phyloP scores from a whole-genome alignment of 2,888 invertebrate species.

The Cyclophora albipunctata region DNA sequence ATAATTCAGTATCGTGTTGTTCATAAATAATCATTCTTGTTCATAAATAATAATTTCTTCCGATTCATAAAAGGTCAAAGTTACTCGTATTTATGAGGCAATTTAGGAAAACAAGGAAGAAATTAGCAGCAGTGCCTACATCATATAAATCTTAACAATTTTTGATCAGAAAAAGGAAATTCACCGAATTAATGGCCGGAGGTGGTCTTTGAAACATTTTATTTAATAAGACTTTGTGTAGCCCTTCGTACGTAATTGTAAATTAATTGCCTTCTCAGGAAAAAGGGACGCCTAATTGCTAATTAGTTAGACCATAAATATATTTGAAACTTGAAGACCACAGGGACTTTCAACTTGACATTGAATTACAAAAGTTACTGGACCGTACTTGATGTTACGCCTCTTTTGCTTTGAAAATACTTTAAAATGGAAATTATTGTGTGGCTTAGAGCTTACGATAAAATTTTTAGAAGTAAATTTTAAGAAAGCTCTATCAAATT shows the following conservation, averaged over 20 bases:
- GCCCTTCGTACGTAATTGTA: conserved; percentile 66
- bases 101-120: too few relatives aligned
- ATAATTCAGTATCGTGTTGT: too few relatives aligned
- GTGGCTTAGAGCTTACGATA: too few relatives aligned
- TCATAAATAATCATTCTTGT: too few relatives aligned
- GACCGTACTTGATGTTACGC: conserved; percentile 10
- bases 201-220: conserved; percentile 55
- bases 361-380: conserved; percentile 15
- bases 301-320: conserved; percentile 61
- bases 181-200: conserved; percentile 40
- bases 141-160: too few relatives aligned
- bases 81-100: too few relatives aligned
- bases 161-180: conserved; percentile 38
- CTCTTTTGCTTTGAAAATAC: conserved; percentile 1
- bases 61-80: too few relatives aligned
- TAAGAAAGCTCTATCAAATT: too few relatives aligned
- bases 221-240: conserved; percentile 62
- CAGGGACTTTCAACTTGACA: conserved; percentile 22
- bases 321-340: conserved; percentile 34
- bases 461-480: too few relatives aligned
- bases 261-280: conserved; percentile 60
- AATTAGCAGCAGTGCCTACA: too few relatives aligned
- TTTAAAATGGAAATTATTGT: too few relatives aligned
- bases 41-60: too few relatives aligned
- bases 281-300: conserved; percentile 52